Base-by-base conservation (phyloP, 1,140 invertebrate genomes). In the Nomia melanderi region DNA sequence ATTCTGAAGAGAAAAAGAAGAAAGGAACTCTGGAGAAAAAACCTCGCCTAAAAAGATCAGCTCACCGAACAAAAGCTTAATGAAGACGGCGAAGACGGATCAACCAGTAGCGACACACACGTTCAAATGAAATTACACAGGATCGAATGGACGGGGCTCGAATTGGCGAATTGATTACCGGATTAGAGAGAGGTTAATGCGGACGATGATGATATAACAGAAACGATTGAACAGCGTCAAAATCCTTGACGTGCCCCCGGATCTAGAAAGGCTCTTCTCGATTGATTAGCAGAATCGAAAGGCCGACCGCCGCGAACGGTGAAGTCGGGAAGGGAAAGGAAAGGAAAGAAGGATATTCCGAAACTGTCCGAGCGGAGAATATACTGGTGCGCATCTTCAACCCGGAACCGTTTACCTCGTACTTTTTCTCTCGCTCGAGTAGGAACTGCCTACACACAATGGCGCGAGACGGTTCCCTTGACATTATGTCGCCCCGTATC, bases 231-330 rank as follows among this genome's bases (percentile, higher is more conserved):
- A 56, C 59, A 80, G 77, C 66, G 81, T 83, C 60, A 75, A 82
- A 79, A 84, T 84, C 77, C 77, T 84, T 83, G 82, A 84, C 82
- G 77, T 83, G 82, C 81, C 77, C 77, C 72, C 77, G 77, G 82
- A 79, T 83, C 67, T 84, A 79, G 72, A 83, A 79, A 84, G 81
- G 78, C 71, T 83, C 57, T 33, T 57, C 44, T 71, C 29, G 77
- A 70, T 79, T 83, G 77, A 84, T 84, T 79, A 83, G 62, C 56
- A 57, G 50, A 77, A 65, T 83, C 72, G 75, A 81, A 81, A 82
- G 44, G 67, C 27, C 41, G n/a, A 66, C 50, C 39, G 29, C 71
- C 54, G 77, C 47, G n/a, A n/a, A 29, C 20, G 27, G 31, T 8
- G 1, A 36, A 11, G 4, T 4, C 41, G 0, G 3, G 14, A 17